These are phyloP conservation scores for Catharus ustulatus DNA, from an alignment of 2,797 vertebrate species.

Conservation along the genomic window DNA sequence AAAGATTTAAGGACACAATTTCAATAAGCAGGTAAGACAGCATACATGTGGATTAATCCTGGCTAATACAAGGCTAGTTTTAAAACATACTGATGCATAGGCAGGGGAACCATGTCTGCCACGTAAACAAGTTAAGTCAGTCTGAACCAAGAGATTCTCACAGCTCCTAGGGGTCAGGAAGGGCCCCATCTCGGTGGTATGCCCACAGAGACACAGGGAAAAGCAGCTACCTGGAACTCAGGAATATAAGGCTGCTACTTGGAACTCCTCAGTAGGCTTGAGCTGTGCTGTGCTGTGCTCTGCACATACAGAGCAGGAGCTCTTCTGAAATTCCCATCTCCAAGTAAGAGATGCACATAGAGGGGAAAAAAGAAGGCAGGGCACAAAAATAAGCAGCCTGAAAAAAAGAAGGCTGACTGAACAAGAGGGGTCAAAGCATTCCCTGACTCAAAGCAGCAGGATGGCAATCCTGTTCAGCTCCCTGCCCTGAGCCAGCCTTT, in stretches of 20 bases:
- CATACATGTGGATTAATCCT: background rate
- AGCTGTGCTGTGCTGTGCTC: background rate
- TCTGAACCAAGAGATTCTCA: background rate
- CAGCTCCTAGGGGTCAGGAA: background rate
- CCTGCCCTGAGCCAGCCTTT: background rate
- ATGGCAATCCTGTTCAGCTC: background rate
- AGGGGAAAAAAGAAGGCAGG: background rate
- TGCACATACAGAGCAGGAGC: background rate
- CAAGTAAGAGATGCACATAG: background rate
- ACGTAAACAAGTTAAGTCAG: background rate
- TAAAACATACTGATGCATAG: background rate
- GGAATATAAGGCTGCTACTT: background rate
- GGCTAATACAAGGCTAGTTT: background rate
- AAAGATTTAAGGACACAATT: background rate
- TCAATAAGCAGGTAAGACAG: background rate
- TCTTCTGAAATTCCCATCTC: background rate
- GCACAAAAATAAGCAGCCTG: background rate
- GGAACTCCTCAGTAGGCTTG: background rate
- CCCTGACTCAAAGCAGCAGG: background rate
- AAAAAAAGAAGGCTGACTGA: background rate
- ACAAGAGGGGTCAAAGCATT: background rate
- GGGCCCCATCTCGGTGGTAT: background rate
- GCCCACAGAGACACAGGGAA: background rate
- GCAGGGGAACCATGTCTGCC: background rate
- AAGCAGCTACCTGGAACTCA: background rate